A percentile compares a stretch with the other conserved stretches of the same genome.
Evolutionary conservation across 1,140 invertebrate genomes (phyloP).

Genomic region (Drosophila seguyi): DNA sequence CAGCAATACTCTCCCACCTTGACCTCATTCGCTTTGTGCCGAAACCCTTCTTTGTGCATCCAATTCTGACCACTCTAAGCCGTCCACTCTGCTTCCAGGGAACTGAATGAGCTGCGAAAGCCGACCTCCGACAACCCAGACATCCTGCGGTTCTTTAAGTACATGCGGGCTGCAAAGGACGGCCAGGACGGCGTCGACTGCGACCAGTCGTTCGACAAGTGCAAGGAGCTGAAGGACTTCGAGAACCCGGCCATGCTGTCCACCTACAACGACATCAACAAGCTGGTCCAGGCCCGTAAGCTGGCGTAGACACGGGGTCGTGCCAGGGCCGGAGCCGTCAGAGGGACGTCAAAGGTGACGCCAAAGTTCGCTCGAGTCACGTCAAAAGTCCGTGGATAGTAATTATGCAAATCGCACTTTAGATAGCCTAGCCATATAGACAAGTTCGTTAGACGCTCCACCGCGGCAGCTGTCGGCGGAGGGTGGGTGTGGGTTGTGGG

Average conservation of each 20-base stretch:
- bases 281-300: slow-evolving; percentile 92
- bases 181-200: slow-evolving; percentile 92
- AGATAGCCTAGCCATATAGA: slow-evolving; percentile 73
- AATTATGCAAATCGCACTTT: slow-evolving; percentile 77
- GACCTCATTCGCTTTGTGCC: neutral
- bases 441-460: slow-evolving; percentile 39
- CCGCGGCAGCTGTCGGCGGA: slow-evolving; percentile 46
- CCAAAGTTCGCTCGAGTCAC: slow-evolving; percentile 57
- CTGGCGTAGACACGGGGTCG: slow-evolving; percentile 69
- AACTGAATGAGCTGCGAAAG: slow-evolving; percentile 92
- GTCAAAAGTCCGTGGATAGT: slow-evolving; percentile 53
- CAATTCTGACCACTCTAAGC: neutral
- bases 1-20: neutral
- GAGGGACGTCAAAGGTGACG: slow-evolving; percentile 10
- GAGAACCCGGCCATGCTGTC: slow-evolving; percentile 92
- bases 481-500: slow-evolving; percentile 9
- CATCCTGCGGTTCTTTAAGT: slow-evolving; percentile 93
- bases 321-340: neutral
- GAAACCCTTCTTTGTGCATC: neutral
- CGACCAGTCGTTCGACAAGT: slow-evolving; percentile 87
- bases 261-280: slow-evolving; percentile 94
- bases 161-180: slow-evolving; percentile 94
- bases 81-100: slow-evolving; percentile 86
- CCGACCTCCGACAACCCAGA: slow-evolving; percentile 93
- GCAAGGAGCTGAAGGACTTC: slow-evolving; percentile 86